These are phyloP conservation scores for Rhabdomys pumilio DNA, from an alignment of 2,797 vertebrate species.

Conservation along the genomic window DNA sequence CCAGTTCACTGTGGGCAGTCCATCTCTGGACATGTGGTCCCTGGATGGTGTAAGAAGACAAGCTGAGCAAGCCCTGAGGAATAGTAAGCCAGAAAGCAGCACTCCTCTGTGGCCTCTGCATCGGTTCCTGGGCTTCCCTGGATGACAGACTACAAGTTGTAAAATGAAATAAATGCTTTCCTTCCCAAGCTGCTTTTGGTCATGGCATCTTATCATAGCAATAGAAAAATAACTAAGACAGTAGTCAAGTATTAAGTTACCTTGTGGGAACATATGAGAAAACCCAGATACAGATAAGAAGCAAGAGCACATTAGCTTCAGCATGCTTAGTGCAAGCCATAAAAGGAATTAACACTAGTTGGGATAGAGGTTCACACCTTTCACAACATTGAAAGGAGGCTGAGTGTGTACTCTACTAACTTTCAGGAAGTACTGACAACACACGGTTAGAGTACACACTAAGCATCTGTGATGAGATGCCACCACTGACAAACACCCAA, in stretches of 20 bases:
- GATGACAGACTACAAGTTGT: not conserved
- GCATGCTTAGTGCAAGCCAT: not conserved
- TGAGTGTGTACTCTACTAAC: not conserved
- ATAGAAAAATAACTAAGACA: not conserved
- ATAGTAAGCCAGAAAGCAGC: not conserved
- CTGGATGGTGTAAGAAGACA: not conserved
- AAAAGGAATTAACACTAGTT: not conserved
- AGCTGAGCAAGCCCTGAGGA: not conserved
- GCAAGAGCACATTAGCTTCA: not conserved
- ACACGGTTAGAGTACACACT: not conserved
- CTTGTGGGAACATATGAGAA: not conserved
- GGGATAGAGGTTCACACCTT: not conserved
- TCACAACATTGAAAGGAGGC: not conserved
- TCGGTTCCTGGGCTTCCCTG: not conserved
- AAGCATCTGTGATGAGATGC: not conserved
- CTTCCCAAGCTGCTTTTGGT: not conserved
- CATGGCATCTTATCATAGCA: not conserved
- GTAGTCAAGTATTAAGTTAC: not conserved
- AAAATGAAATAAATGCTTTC: not conserved
- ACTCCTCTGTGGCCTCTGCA: not conserved
- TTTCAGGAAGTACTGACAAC: not conserved
- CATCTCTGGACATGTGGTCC: not conserved
- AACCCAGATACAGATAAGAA: not conserved
- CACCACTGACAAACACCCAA: not conserved
- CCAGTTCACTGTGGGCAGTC: not conserved